These are phyloP conservation scores for Alethe castanea DNA, from an alignment of 2,113 vertebrate species.

Conservation along the genomic window DNA sequence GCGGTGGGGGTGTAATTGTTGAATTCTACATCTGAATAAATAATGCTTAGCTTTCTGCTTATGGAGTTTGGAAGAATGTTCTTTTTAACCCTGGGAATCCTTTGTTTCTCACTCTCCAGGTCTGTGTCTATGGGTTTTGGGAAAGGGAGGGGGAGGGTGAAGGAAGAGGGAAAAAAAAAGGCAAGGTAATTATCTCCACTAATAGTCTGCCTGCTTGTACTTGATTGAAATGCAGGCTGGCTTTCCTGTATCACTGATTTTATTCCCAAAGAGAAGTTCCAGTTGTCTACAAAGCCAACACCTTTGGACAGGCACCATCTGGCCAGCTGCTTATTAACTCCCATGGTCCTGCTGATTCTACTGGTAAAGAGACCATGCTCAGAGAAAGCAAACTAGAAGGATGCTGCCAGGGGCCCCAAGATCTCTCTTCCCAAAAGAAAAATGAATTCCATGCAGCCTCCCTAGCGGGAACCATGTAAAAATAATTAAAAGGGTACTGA, in stretches of 20 bases:
- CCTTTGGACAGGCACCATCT: constrained; percentile 74
- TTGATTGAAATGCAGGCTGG: constrained; percentile 68
- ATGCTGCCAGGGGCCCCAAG: neutral
- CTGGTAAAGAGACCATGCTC: neutral
- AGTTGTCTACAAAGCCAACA: constrained; percentile 68
- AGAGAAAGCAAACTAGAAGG: neutral
- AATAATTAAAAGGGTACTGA: constrained; percentile 30
- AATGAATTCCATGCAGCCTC: neutral
- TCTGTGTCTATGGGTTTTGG: neutral
- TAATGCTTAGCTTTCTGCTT: neutral
- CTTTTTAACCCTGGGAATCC: neutral
- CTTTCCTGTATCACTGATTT: constrained; percentile 35
- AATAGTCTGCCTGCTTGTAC: constrained; percentile 35
- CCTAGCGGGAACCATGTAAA: neutral
- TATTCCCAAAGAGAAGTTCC: constrained; percentile 68
- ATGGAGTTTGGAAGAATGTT: neutral
- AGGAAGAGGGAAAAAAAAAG: fast-evolving
- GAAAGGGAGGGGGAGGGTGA: neutral
- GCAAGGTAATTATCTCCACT: constrained; percentile 27
- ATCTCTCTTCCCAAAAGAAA: constrained; percentile 20
- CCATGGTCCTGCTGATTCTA: neutral
- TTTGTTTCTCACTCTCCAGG: neutral
- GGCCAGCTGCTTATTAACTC: constrained; percentile 64
- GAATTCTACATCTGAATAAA: neutral
- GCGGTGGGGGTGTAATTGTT: neutral